Evolutionary conservation across 2,113 vertebrate genomes (phyloP).

Genomic region (Cephalopterus ornatus): DNA sequence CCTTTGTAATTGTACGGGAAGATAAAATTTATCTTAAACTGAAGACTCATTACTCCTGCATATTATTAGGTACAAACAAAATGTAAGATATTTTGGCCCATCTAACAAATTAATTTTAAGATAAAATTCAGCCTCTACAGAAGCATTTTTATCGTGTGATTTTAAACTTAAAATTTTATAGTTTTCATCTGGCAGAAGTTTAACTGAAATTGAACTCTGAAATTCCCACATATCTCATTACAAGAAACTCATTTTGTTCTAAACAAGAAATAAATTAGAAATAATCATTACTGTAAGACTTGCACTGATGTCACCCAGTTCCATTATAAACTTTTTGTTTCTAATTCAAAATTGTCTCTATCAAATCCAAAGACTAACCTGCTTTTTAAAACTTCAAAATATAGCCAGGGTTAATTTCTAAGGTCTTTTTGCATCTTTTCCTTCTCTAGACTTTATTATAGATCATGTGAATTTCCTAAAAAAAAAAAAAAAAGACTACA

Average conservation of each 20-base stretch:
- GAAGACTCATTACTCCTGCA: background rate
- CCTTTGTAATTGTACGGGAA: background rate
- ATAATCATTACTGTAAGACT: background rate
- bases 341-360: background rate
- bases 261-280: constrained; percentile 1
- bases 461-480: background rate
- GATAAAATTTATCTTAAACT: background rate
- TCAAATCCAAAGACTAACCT: background rate
- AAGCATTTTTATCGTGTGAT: background rate
- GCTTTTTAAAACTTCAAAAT: background rate
- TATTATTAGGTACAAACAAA: background rate
- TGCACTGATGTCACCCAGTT: background rate
- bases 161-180: background rate
- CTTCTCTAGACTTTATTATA: background rate
- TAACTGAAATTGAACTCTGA: background rate
- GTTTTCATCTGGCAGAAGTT: background rate
- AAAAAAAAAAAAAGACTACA: background rate
- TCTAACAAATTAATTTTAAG: background rate
- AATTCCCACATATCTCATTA: background rate
- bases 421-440: background rate
- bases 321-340: background rate
- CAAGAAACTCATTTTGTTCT: background rate
- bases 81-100: background rate
- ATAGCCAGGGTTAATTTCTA: background rate
- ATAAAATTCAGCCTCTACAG: background rate